phyloP scores from a whole-genome alignment of 2,797 vertebrate genomes.

The Scolopax bukidnonensis region DNA sequence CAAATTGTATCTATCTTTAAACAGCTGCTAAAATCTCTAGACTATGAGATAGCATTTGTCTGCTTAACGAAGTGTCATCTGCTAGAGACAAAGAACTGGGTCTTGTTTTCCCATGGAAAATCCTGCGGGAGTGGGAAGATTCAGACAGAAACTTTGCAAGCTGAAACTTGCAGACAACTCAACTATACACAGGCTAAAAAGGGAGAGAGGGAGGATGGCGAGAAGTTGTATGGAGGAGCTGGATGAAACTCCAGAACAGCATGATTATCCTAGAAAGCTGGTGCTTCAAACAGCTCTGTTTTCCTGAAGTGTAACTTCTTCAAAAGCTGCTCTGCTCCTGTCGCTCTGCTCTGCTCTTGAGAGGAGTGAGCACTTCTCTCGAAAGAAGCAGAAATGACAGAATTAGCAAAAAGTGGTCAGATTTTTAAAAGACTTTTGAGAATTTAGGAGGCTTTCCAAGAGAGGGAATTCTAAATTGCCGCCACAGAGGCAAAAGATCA shows the following conservation, averaged over 20 bases:
- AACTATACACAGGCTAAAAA: neutral
- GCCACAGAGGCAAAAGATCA: neutral
- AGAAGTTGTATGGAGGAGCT: neutral
- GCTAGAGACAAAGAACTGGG: neutral
- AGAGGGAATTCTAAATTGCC: neutral
- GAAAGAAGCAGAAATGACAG: neutral
- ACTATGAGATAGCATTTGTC: neutral
- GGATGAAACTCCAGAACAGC: neutral
- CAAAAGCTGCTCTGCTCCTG: neutral
- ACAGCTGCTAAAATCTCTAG: conserved; percentile 28
- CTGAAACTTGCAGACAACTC: neutral
- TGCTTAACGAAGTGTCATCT: neutral
- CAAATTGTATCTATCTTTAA: conserved; percentile 9
- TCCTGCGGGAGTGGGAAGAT: neutral
- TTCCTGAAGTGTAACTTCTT: neutral
- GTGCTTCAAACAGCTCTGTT: neutral
- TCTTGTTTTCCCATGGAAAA: neutral
- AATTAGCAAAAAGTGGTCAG: neutral
- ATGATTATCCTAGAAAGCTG: neutral
- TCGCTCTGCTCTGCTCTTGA: neutral
- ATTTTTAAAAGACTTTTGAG: neutral
- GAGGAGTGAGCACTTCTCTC: neutral
- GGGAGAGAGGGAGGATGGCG: neutral
- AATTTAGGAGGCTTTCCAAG: neutral
- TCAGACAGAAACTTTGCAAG: neutral